Conservation (phyloP, 1,140 invertebrate genomes). For the Spodoptera litura region DNA sequence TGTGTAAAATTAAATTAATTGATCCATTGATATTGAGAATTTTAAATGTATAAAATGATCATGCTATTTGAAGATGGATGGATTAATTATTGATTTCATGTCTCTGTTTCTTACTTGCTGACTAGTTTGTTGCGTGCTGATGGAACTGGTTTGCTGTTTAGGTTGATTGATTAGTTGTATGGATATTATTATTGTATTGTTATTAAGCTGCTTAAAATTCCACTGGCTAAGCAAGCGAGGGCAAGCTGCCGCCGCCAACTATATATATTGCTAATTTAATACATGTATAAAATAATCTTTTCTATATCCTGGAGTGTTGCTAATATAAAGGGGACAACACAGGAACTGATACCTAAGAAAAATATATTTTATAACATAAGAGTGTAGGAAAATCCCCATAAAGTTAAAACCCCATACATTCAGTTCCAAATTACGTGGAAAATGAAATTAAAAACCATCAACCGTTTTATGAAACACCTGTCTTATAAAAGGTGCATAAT, state of each 20-base stretch:
- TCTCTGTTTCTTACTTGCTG: slow-evolving; percentile 14
- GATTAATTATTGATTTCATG: slow-evolving; percentile 24
- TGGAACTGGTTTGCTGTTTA: slow-evolving; percentile 10
- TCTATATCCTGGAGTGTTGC: too few relatives aligned
- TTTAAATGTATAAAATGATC: slow-evolving; percentile 1
- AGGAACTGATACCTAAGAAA: background rate
- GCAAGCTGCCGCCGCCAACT: too few relatives aligned
- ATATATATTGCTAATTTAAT: too few relatives aligned
- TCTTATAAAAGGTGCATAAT: slow-evolving; percentile 16
- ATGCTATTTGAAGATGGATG: background rate
- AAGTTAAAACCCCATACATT: too few relatives aligned
- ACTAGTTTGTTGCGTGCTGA: background rate
- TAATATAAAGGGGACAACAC: too few relatives aligned
- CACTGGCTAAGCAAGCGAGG: too few relatives aligned
- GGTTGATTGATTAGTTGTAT: slow-evolving; percentile 3
- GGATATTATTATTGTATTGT: background rate
- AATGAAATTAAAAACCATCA: slow-evolving; percentile 11
- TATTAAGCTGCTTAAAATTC: background rate
- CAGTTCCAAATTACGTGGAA: background rate
- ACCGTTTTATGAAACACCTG: background rate
- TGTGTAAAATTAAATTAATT: slow-evolving; percentile 22
- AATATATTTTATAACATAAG: background rate
- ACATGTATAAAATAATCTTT: too few relatives aligned
- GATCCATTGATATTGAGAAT: slow-evolving; percentile 8
- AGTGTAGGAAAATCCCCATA: too few relatives aligned